Conservation (phyloP, 2,888 invertebrate genomes). For the Zygogramma bicolorata region DNA sequence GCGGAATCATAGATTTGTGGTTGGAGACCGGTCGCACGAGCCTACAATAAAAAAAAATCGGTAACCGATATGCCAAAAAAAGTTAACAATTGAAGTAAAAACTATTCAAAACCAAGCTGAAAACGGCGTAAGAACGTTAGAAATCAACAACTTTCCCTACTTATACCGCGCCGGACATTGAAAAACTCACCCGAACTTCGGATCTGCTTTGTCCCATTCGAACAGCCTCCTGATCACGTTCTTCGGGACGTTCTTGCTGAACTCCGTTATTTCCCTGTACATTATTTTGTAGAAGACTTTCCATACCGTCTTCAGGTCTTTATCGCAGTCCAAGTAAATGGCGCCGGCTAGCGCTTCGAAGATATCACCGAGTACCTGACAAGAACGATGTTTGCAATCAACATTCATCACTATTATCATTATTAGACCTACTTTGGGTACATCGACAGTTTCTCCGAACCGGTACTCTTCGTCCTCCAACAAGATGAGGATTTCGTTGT, state of each 20-base stretch:
- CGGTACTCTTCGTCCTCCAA: constrained; percentile 72
- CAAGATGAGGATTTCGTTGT: constrained; percentile 76
- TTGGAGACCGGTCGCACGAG: constrained; percentile 11
- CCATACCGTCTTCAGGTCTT: constrained; percentile 80
- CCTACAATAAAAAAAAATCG: constrained; percentile 16
- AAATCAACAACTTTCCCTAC: background rate
- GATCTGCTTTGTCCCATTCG: constrained; percentile 84
- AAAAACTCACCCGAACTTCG: constrained; percentile 77
- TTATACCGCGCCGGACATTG: constrained; percentile 7
- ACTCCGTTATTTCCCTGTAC: constrained; percentile 87
- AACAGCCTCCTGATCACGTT: constrained; percentile 89
- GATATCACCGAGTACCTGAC: constrained; percentile 85
- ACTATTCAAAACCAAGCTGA: no score
- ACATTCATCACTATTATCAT: background rate
- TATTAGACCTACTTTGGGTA: constrained; percentile 80
- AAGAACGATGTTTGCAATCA: background rate
- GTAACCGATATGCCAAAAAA: background rate
- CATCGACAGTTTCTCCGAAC: constrained; percentile 86
- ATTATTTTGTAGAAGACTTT: constrained; percentile 85
- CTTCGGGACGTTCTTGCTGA: constrained; percentile 86
- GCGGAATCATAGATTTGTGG: constrained; percentile 71
- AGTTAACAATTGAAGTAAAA: no score
- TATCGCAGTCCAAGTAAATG: constrained; percentile 86
- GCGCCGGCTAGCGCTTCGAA: constrained; percentile 94
- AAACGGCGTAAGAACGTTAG: no score